These are phyloP conservation scores for Aphidius ervi DNA, from an alignment of 1,140 invertebrate species.

Conservation along the genomic window DNA sequence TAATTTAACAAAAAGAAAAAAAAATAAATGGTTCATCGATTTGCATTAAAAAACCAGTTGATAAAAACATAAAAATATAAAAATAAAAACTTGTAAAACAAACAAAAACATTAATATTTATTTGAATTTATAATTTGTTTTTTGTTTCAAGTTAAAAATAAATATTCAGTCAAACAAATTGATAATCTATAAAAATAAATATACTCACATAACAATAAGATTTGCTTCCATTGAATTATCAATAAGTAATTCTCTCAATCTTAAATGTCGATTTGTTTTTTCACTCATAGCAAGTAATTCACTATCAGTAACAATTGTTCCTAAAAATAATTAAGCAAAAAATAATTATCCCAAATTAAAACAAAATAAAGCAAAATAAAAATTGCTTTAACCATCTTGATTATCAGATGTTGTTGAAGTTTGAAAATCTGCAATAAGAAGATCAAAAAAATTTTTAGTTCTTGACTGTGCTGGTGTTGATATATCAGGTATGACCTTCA, in stretches of 20 bases:
- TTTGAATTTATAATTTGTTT: too few relatives aligned
- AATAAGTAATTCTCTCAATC: conserved; percentile 80
- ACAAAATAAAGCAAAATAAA: conserved; percentile 6
- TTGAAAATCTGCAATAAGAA: conserved; percentile 68
- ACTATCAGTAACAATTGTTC: conserved; percentile 71
- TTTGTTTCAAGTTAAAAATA: conserved; percentile 1
- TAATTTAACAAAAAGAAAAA: not conserved
- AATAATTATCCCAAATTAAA: not conserved
- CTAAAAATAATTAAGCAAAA: conserved; percentile 46
- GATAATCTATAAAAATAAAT: conserved; percentile 5
- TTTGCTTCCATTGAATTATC: conserved; percentile 81
- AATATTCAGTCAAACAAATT: conserved; percentile 3
- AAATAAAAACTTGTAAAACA: conserved; percentile 5
- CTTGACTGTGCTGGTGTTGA: conserved; percentile 67
- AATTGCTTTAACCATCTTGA: conserved; percentile 30
- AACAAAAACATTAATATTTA: not conserved
- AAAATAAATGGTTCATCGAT: not conserved
- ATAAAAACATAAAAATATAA: not conserved
- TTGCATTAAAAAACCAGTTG: not conserved
- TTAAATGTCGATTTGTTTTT: conserved; percentile 87
- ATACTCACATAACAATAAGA: conserved; percentile 82
- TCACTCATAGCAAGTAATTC: conserved; percentile 81
- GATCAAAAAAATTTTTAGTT: conserved; percentile 77
- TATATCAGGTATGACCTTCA: conserved; percentile 85
- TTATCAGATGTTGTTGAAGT: conserved; percentile 40